These are phyloP conservation scores for Rallus crepitans DNA, from an alignment of 2,797 vertebrate genomes.

Conservation along the genomic window DNA sequence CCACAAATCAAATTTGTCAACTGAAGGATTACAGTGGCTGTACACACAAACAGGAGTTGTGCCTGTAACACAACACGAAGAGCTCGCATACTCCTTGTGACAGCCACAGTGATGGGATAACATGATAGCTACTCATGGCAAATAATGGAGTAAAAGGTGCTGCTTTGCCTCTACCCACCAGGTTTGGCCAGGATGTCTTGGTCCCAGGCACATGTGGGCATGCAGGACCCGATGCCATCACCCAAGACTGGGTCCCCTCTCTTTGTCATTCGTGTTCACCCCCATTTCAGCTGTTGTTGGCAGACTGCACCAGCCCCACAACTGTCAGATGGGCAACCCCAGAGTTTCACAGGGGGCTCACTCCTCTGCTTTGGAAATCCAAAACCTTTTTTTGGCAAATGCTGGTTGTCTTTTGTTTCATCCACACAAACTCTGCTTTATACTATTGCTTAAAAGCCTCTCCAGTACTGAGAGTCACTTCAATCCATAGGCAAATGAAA, in stretches of 20 bases:
- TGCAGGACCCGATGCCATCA: rapidly evolving
- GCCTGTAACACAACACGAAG: background rate
- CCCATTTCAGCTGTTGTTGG: background rate
- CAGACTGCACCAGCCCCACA: background rate
- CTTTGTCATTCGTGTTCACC: background rate
- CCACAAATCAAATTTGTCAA: conserved; percentile 70
- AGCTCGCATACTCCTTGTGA: background rate
- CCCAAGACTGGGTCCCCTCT: background rate
- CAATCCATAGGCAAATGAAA: background rate
- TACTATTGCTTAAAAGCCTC: background rate
- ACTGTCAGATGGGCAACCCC: background rate
- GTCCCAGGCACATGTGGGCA: rapidly evolving
- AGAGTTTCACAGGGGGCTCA: background rate
- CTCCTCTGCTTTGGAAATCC: background rate
- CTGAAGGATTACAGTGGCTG: conserved; percentile 33
- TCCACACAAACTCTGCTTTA: background rate
- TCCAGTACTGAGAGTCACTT: background rate
- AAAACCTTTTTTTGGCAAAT: background rate
- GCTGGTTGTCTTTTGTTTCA: background rate
- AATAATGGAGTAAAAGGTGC: background rate
- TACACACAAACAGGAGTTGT: conserved; percentile 2
- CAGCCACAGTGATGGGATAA: background rate
- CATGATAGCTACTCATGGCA: background rate
- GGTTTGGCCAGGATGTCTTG: background rate
- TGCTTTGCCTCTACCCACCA: background rate